These are phyloP conservation scores for Drosophila lowei DNA, from an alignment of 1,140 invertebrate species.

Conservation along the genomic window DNA sequence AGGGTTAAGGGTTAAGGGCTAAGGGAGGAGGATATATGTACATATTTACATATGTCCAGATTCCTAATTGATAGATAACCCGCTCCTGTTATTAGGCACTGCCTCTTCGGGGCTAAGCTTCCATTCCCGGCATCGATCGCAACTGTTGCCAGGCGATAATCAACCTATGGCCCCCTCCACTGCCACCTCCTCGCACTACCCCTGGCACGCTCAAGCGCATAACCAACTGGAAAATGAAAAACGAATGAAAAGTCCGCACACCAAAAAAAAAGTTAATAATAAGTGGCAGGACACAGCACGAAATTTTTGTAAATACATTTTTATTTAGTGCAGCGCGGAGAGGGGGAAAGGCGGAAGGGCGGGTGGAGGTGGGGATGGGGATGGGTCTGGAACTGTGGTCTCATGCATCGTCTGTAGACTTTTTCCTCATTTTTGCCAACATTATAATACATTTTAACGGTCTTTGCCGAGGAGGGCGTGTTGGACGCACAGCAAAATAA, in stretches of 20 bases:
- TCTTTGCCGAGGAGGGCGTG: slow-evolving; percentile 4
- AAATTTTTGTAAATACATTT: slow-evolving; percentile 39
- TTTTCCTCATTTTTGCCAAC: slow-evolving; percentile 13
- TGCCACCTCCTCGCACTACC: background rate
- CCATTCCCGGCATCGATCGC: too few species aligned
- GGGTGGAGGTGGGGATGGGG: too few species aligned
- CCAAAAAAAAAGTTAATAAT: slow-evolving; percentile 17
- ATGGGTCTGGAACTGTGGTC: too few species aligned
- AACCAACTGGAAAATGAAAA: background rate
- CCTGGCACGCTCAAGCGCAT: background rate
- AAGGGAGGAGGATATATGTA: background rate
- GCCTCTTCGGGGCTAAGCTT: slow-evolving; percentile 17
- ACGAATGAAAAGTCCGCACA: slow-evolving; percentile 1
- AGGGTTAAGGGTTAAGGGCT: too few species aligned
- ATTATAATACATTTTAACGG: slow-evolving; percentile 48
- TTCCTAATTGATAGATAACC: slow-evolving; percentile 16
- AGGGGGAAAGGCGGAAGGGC: background rate
- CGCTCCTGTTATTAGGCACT: slow-evolving; percentile 26
- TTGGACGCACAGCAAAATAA: background rate
- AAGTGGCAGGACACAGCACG: slow-evolving; percentile 11
- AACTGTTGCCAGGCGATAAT: slow-evolving; percentile 2
- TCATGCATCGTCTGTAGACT: background rate
- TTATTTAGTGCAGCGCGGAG: slow-evolving; percentile 36
- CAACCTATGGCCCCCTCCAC: background rate
- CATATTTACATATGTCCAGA: background rate